Percentiles rank a stretch among this genome's conserved stretches.
phyloP scores from a whole-genome alignment of 2,113 vertebrate species.

The Pleuronectes platessa region DNA sequence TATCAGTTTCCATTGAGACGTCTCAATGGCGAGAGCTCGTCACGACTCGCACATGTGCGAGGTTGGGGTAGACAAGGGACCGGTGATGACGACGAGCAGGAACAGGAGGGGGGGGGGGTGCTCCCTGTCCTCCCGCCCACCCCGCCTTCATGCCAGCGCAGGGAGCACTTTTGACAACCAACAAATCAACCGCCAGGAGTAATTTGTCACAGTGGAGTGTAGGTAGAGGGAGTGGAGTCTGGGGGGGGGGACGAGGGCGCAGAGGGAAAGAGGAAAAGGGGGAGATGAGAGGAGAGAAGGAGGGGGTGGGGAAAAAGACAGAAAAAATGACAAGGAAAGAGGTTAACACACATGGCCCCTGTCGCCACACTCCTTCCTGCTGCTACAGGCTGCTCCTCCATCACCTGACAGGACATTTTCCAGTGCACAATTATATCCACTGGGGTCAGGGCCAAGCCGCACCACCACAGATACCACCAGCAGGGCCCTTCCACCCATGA shows the following conservation, averaged over 20 bases:
- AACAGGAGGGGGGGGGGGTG: slow-evolving; percentile 10
- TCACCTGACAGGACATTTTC: slow-evolving; percentile 81
- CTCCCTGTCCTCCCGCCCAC: slow-evolving; percentile 54
- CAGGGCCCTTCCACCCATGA: slow-evolving; percentile 62
- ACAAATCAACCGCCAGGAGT: slow-evolving; percentile 83
- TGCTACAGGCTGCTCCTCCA: slow-evolving; percentile 76
- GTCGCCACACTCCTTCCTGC: slow-evolving; percentile 76
- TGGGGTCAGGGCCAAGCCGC: slow-evolving; percentile 66
- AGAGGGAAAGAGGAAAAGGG: neutral
- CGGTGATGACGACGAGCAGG: slow-evolving; percentile 43
- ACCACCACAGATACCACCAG: slow-evolving; percentile 53
- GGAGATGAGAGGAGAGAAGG: slow-evolving; percentile 14
- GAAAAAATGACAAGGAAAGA: slow-evolving; percentile 71
- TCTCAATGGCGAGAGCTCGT: slow-evolving; percentile 35
- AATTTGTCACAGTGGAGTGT: slow-evolving; percentile 77
- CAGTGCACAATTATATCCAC: slow-evolving; percentile 72
- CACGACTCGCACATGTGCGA: slow-evolving; percentile 24
- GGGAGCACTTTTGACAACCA: slow-evolving; percentile 80
- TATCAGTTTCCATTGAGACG: slow-evolving; percentile 66
- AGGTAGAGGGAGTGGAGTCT: slow-evolving; percentile 64
- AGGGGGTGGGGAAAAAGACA: slow-evolving; percentile 53
- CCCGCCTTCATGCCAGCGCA: slow-evolving; percentile 63
- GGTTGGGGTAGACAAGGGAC: neutral
- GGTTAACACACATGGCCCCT: slow-evolving; percentile 79
- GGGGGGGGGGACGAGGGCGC: slow-evolving; percentile 18